Percentiles rank a stretch among this genome's conserved stretches.
phyloP scores from a whole-genome alignment of 2,797 vertebrate species.

The Cercopithecus hamlyni region DNA sequence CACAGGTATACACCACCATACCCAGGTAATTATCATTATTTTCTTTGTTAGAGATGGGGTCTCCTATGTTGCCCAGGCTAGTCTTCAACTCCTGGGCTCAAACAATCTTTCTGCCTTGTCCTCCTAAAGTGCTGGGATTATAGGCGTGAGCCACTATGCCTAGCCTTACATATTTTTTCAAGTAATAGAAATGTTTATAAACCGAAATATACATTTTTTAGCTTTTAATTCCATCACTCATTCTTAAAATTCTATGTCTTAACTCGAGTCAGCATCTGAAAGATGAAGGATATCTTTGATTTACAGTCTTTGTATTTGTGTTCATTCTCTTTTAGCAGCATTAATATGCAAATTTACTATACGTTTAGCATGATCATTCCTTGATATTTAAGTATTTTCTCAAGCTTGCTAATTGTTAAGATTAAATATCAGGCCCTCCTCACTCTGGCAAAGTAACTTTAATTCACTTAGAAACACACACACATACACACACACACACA shows the following conservation, averaged over 20 bases:
- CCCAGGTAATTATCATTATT: background rate
- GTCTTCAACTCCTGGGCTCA: background rate
- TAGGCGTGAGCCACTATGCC: background rate
- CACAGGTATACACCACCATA: background rate
- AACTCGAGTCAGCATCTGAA: conserved; percentile 12
- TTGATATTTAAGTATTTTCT: conserved; percentile 69
- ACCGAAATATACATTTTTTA: background rate
- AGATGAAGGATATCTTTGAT: conserved; percentile 55
- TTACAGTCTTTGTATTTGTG: conserved; percentile 28
- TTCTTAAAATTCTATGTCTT: conserved; percentile 56
- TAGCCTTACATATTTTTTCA: background rate
- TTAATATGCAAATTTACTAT: conserved; percentile 62
- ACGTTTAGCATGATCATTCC: conserved; percentile 33
- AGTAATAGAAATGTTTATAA: background rate
- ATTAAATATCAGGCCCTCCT: conserved; percentile 66
- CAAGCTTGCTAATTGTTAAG: conserved; percentile 69
- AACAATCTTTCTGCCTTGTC: background rate
- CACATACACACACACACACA: background rate
- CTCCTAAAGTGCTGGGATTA: background rate
- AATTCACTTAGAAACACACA: conserved; percentile 26
- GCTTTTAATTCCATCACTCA: conserved; percentile 26
- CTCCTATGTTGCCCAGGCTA: background rate
- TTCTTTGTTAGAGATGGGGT: background rate
- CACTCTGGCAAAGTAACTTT: conserved; percentile 33
- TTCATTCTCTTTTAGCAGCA: conserved; percentile 62